These are phyloP conservation scores for Leucoma salicis DNA, from an alignment of 2,888 invertebrate species.

Conservation along the genomic window DNA sequence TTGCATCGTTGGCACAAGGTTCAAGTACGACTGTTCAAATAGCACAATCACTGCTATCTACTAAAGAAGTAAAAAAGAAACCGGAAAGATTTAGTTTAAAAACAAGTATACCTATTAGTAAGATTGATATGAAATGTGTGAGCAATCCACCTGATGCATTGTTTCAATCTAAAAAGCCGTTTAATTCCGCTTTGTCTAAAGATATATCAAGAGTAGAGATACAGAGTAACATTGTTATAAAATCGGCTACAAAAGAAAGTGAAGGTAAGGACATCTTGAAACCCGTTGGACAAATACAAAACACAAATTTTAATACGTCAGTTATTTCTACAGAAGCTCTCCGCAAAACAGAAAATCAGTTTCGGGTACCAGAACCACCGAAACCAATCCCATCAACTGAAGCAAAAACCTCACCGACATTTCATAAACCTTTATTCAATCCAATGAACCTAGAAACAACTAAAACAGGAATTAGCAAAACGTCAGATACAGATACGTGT, in stretches of 20 bases:
- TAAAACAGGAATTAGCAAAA: constrained; percentile 52
- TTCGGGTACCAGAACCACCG: constrained; percentile 49
- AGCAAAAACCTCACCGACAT: constrained; percentile 34
- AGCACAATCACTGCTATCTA: constrained; percentile 26
- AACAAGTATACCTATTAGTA: constrained; percentile 77
- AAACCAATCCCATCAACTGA: constrained; percentile 45
- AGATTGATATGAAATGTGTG: constrained; percentile 74
- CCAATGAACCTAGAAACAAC: constrained; percentile 54
- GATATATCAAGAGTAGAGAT: constrained; percentile 60
- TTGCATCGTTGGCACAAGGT: constrained; percentile 58
- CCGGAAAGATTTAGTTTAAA: constrained; percentile 69
- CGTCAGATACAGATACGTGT: constrained; percentile 52
- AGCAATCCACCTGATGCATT: constrained; percentile 43
- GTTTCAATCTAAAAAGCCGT: constrained; percentile 38
- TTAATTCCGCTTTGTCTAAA: constrained; percentile 42
- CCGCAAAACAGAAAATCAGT: constrained; percentile 56
- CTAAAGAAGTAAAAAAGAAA: constrained; percentile 60
- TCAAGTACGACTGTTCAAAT: constrained; percentile 56
- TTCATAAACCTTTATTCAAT: constrained; percentile 48
- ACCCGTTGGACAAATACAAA: constrained; percentile 18
- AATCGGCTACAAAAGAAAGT: constrained; percentile 53
- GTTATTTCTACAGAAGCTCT: constrained; percentile 66
- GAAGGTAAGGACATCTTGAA: constrained; percentile 38
- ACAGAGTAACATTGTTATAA: constrained; percentile 69
- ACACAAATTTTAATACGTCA: constrained; percentile 54